A percentile compares a stretch with the other conserved stretches of the same genome.
Evolutionary conservation across 1,140 invertebrate species (phyloP).

Genomic region (Sinella curviseta): DNA sequence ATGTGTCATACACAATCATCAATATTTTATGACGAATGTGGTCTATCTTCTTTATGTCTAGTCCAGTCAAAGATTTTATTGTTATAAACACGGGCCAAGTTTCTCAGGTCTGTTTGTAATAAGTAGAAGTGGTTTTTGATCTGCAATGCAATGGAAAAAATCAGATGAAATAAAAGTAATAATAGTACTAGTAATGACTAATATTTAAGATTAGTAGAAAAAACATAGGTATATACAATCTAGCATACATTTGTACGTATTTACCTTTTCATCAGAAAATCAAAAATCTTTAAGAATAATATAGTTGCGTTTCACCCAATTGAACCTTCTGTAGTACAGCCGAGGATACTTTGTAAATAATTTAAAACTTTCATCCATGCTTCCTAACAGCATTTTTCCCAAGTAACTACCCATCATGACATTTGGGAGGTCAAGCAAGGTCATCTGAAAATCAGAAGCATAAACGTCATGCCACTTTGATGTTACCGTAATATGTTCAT

Average conservation of each 20-base stretch:
- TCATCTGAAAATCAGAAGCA: background rate
- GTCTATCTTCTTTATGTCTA: slow-evolving; percentile 8
- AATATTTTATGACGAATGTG: slow-evolving; percentile 56
- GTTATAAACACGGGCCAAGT: slow-evolving; percentile 60
- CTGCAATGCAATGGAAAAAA: slow-evolving; percentile 16
- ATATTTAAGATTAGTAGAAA: background rate
- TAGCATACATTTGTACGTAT: background rate
- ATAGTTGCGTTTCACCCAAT: background rate
- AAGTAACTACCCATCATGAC: background rate
- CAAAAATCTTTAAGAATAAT: background rate
- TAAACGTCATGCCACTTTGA: background rate
- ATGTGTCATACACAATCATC: slow-evolving; percentile 58
- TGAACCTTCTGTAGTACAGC: background rate
- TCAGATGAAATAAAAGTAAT: background rate
- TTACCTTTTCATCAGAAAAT: slow-evolving; percentile 7
- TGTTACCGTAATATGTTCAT: no score
- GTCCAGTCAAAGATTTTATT: slow-evolving; percentile 57
- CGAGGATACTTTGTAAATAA: background rate
- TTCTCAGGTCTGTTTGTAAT: slow-evolving; percentile 59
- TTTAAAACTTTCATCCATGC: background rate
- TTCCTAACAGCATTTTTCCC: background rate
- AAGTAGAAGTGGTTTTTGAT: slow-evolving; percentile 61
- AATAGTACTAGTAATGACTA: background rate
- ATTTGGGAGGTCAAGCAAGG: background rate
- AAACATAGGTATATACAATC: background rate